A percentile compares a stretch with the other conserved stretches of the same genome.
Evolutionary conservation across 2,113 vertebrate species (phyloP).

Genomic region (Atherinomorus stipes): DNA sequence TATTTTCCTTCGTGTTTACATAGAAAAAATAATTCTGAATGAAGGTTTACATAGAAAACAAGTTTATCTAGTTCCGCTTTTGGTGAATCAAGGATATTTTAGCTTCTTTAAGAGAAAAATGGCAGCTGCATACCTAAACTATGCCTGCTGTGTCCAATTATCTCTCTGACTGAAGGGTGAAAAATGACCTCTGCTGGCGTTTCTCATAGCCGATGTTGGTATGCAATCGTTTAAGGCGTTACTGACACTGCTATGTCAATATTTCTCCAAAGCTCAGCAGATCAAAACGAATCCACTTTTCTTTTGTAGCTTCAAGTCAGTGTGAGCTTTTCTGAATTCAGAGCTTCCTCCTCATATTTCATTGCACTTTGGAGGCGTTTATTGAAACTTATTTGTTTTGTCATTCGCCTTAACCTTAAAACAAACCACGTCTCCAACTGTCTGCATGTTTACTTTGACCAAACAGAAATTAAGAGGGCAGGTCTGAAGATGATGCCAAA

Average conservation of each 20-base stretch:
- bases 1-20: too few species aligned
- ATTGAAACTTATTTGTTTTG: slow-evolving; percentile 14
- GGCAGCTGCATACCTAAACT: not conserved
- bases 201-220: not conserved
- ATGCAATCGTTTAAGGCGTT: not conserved
- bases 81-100: not conserved
- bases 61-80: too few species aligned
- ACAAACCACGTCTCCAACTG: not conserved
- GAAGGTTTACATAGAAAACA: too few species aligned
- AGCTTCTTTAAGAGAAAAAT: slow-evolving; percentile 14
- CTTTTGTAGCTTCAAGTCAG: not conserved
- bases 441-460: slow-evolving; percentile 9
- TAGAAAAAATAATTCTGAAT: too few species aligned
- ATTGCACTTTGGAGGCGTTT: slow-evolving; percentile 8
- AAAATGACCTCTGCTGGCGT: not conserved
- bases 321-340: not conserved
- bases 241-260: not conserved
- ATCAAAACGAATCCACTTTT: not conserved
- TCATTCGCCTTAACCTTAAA: not conserved
- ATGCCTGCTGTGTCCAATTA: slow-evolving; percentile 11
- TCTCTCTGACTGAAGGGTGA: slow-evolving; percentile 2
- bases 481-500: not conserved
- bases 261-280: not conserved
- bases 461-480: slow-evolving; percentile 7
- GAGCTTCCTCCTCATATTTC: not conserved